Conservation (phyloP, 2,113 vertebrate species). For the Ptilorrhoa leucosticta region DNA sequence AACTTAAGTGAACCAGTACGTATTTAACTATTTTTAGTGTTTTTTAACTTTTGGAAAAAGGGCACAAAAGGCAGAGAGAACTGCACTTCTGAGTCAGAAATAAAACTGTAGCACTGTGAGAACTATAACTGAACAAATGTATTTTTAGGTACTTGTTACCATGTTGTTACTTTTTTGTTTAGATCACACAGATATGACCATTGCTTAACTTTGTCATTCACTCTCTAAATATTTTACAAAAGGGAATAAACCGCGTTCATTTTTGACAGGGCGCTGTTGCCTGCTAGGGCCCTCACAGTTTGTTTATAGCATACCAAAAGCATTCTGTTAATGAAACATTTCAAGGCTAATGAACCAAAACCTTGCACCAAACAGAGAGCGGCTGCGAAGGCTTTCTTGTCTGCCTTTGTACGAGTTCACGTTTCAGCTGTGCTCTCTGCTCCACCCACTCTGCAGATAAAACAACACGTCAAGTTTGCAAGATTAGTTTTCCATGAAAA, state of each 20-base stretch:
- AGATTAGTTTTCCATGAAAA: not conserved
- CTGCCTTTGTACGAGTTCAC: constrained; percentile 61
- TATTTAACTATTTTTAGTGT: not conserved
- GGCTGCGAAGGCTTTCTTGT: constrained; percentile 14
- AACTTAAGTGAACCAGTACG: not conserved
- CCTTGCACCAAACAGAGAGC: constrained; percentile 14
- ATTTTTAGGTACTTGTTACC: not conserved
- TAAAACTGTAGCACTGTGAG: not conserved
- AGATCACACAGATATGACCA: not conserved
- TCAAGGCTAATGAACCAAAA: constrained; percentile 67
- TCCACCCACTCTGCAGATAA: constrained; percentile 76
- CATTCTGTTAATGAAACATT: constrained; percentile 49
- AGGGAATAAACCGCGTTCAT: not conserved
- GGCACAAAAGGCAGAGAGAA: not conserved
- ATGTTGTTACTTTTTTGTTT: not conserved
- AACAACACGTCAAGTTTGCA: constrained; percentile 70
- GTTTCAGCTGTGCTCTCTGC: constrained; percentile 64
- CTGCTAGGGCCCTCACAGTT: not conserved
- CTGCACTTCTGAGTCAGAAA: not conserved
- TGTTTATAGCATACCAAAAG: constrained; percentile 5
- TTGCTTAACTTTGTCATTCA: not conserved
- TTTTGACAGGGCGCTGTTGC: constrained; percentile 2
- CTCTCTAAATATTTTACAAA: not conserved
- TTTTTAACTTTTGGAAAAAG: not conserved
- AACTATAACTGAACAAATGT: not conserved